Conservation (phyloP, 2,113 vertebrate species). For the Heterotilapia buettikoferi region DNA sequence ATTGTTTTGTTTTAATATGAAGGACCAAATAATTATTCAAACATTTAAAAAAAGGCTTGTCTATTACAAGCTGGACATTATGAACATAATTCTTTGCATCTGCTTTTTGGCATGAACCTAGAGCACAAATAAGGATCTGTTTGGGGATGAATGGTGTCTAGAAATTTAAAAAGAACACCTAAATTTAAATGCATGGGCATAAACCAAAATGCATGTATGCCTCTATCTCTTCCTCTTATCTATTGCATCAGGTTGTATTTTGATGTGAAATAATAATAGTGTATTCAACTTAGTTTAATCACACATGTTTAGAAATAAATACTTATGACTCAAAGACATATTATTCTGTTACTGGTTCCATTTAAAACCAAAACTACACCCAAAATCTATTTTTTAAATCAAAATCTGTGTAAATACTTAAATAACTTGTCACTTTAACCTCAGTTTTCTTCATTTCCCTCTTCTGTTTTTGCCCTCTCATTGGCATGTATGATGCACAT, state of each 20-base stretch:
- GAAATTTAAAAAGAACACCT: not conserved
- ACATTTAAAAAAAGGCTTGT: not conserved
- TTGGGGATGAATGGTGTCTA: not conserved
- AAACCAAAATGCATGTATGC: not conserved
- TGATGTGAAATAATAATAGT: not conserved
- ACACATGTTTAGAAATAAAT: not conserved
- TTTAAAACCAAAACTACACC: not conserved
- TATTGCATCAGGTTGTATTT: not conserved
- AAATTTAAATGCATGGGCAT: not conserved
- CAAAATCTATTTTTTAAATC: not conserved
- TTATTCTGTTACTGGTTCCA: not conserved
- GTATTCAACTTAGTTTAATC: not conserved
- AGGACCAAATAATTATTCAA: not conserved
- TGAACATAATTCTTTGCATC: not conserved
- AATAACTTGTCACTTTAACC: not conserved
- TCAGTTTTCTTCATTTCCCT: constrained; percentile 4
- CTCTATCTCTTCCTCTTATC: not conserved
- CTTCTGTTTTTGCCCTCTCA: constrained; percentile 11
- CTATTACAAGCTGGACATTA: not conserved
- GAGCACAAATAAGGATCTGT: not conserved
- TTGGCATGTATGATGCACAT: constrained; percentile 42
- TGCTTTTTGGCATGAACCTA: not conserved
- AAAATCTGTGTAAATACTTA: not conserved
- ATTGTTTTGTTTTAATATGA: not conserved
- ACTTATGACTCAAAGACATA: not conserved